Base-by-base conservation (phyloP, 2,888 invertebrate genomes). In the Bedellia somnulentella region DNA sequence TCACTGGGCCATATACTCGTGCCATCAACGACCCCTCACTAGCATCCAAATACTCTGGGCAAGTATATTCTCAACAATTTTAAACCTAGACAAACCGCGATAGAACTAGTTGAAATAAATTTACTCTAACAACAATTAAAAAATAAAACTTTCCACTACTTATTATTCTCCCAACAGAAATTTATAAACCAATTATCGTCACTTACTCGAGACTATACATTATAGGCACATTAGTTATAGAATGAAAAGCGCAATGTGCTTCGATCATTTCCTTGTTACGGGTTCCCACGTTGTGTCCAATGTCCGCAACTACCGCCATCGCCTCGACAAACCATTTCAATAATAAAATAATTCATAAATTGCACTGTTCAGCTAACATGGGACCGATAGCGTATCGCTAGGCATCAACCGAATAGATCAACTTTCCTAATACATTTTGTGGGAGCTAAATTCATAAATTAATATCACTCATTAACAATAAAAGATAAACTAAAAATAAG, bases 171-270 rank as follows among this genome's bases (percentile, higher is more conserved):
- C 24, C 10, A 29, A 29, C 15, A 51, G 40, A 63, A 59, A 57
- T 66, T 61, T 56, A 40, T 63, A 57, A 53, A 45, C 57, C 57
- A 54, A 58, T 62, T 52, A 53, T 58, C 53, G 56, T 67, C 60
- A 58, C 62, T 62, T 64, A 63, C 51, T 62, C 58, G 42, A 64
- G 60, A 62, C 67, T 70, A 73, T 70, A 68, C 58, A 68, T 63
- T 68, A 71, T 70, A 73, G 73, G 73, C 71, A 73, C 73, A 71
- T 70, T 61, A 68, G 71, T 73, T 70, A 64, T 57, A 63, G 58
- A 64, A 64, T 59, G 67, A 71, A 67, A 57, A 57, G 68, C 64
- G 64, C 67, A 47, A 58, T 55, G 64, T 68, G 68, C 67, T 64
- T 54, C 61, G 58, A 70, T 68, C 62, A 62, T 54, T n/a, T n/a